Percentiles rank a stretch among this genome's conserved stretches.
phyloP scores from a whole-genome alignment of 2,888 invertebrate genomes.

The Arge pagana region DNA sequence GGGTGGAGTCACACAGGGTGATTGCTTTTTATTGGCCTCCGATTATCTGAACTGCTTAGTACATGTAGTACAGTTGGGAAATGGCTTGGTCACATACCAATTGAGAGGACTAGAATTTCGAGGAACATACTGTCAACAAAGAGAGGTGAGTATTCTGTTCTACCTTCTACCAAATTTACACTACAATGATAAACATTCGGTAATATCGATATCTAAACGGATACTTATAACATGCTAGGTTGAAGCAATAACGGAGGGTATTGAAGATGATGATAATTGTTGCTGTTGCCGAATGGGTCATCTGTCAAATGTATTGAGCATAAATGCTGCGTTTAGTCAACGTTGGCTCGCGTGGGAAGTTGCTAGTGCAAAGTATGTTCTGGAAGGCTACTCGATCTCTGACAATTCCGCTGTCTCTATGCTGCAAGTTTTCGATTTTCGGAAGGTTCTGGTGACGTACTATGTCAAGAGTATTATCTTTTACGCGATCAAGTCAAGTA shows the following conservation, averaged over 20 bases:
- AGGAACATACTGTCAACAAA: constrained; percentile 98
- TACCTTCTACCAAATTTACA: too few relatives aligned
- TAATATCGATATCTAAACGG: too few relatives aligned
- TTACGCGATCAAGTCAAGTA: constrained; percentile 87
- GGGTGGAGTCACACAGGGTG: constrained; percentile 96
- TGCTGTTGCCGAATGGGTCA: constrained; percentile 92
- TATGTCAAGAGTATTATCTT: constrained; percentile 99
- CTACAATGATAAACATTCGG: too few relatives aligned
- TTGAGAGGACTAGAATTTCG: constrained; percentile 96
- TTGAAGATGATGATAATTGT: constrained; percentile 93
- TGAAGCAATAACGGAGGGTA: constrained; percentile 97
- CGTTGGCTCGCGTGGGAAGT: constrained; percentile 99
- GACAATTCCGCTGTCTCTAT: constrained; percentile 97
- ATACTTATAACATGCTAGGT: too few relatives aligned
- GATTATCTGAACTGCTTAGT: constrained; percentile 98
- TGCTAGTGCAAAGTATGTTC: constrained; percentile 92
- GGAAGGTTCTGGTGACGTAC: constrained; percentile 95
- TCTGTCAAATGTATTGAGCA: constrained; percentile 84
- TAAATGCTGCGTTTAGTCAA: constrained; percentile 97
- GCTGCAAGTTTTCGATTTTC: constrained; percentile 96
- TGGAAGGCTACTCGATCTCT: constrained; percentile 98
- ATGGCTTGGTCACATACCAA: constrained; percentile 98
- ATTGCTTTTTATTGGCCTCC: constrained; percentile 96
- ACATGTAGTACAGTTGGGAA: constrained; percentile 96
- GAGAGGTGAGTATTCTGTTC: constrained; percentile 64